These are phyloP conservation scores for Tipula helvola DNA, from an alignment of 2,888 invertebrate genomes.

Conservation along the genomic window DNA sequence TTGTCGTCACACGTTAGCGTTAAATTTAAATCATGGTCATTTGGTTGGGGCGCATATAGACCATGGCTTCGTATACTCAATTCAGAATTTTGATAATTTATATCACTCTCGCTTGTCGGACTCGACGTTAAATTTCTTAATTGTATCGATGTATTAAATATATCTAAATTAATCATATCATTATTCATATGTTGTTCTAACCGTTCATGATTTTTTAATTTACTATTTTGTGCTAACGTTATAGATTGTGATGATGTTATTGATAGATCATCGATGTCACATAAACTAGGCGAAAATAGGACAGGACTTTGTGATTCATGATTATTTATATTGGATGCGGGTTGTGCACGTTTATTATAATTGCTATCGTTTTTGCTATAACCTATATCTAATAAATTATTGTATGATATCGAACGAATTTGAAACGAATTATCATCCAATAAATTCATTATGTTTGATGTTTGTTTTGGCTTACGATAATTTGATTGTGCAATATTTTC, in stretches of 20 bases:
- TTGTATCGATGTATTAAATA: slow-evolving; percentile 20
- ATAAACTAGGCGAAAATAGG: slow-evolving; percentile 23
- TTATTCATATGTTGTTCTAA: background rate
- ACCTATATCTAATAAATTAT: slow-evolving; percentile 16
- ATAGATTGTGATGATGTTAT: slow-evolving; percentile 15
- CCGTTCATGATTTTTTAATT: background rate
- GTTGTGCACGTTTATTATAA: slow-evolving; percentile 9
- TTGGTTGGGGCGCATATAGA: slow-evolving; percentile 47
- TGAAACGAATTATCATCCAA: slow-evolving; percentile 9
- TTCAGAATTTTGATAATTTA: slow-evolving; percentile 52
- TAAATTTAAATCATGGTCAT: slow-evolving; percentile 38
- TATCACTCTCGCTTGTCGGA: slow-evolving; percentile 46
- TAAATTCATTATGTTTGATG: background rate
- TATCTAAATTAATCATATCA: slow-evolving; percentile 14
- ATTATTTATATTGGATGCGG: slow-evolving; percentile 7
- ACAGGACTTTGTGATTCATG: slow-evolving; percentile 19
- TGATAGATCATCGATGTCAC: slow-evolving; percentile 21
- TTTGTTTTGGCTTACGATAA: background rate
- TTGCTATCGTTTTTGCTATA: background rate
- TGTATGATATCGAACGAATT: slow-evolving; percentile 22
- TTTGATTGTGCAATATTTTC: slow-evolving; percentile 12
- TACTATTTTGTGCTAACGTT: slow-evolving; percentile 9
- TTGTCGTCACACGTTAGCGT: slow-evolving; percentile 35
- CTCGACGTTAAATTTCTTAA: slow-evolving; percentile 24
- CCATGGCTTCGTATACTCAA: slow-evolving; percentile 52